Conservation (phyloP, 2,113 vertebrate species). For the Sialia sialis region DNA sequence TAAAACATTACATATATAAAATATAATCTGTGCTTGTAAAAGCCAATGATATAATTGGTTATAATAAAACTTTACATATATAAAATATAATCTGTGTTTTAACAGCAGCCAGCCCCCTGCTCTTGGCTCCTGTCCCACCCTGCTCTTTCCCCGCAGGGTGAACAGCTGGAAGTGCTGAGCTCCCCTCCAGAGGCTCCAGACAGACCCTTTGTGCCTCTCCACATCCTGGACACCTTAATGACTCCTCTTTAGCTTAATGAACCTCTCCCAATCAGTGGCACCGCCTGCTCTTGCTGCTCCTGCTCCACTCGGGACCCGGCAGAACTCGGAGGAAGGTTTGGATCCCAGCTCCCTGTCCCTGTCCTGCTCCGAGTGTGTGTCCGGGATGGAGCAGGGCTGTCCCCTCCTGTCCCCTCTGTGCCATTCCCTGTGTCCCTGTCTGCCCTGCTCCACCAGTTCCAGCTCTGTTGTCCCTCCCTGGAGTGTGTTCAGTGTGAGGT, state of each 20-base stretch:
- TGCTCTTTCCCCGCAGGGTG: conserved; percentile 48
- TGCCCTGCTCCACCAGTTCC: background rate
- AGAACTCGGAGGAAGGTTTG: conserved; percentile 28
- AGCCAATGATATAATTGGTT: no score
- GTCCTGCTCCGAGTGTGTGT: background rate
- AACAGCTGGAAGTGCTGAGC: conserved; percentile 59
- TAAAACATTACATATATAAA: no score
- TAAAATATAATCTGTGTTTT: no score
- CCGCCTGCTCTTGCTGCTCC: conserved; percentile 24
- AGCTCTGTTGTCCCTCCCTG: accelerated
- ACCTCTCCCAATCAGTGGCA: background rate
- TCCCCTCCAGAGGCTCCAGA: conserved; percentile 25
- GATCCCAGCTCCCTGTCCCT: background rate
- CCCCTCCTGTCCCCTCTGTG: background rate
- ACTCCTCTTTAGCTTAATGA: conserved; percentile 21
- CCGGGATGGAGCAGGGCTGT: background rate
- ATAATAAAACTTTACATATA: no score
- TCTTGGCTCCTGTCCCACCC: background rate
- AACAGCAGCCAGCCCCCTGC: no score
- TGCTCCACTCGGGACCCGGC: background rate
- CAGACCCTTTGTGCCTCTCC: conserved; percentile 8
- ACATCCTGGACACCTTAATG: conserved; percentile 20
- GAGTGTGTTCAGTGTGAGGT: background rate
- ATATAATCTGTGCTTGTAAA: no score
- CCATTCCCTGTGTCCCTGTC: background rate